These are phyloP conservation scores for Orbicella faveolata DNA, from an alignment of 64 coral and sea anemone species.

Conservation along the genomic window DNA sequence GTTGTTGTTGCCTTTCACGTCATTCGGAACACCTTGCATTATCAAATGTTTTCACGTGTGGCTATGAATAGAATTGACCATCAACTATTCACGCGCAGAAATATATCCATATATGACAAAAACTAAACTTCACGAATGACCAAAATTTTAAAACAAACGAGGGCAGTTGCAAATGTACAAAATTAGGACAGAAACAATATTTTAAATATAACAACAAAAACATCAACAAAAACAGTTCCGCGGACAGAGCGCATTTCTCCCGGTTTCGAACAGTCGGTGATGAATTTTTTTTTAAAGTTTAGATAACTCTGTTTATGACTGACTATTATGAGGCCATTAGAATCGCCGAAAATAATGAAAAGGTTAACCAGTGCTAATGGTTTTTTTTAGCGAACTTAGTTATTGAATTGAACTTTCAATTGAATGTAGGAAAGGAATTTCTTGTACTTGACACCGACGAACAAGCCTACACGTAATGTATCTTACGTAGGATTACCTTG, in stretches of 20 bases:
- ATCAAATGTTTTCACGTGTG: background rate
- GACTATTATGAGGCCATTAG: too few species aligned
- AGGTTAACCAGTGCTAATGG: too few species aligned
- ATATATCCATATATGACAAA: background rate
- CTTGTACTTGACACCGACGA: background rate
- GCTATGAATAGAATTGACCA: background rate
- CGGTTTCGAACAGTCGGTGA: background rate
- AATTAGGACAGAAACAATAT: too few species aligned
- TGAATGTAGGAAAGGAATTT: background rate
- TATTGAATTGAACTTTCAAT: background rate
- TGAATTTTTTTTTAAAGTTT: too few species aligned
- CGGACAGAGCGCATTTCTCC: background rate
- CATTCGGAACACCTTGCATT: too few species aligned
- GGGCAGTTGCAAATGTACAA: background rate
- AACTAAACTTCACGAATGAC: background rate
- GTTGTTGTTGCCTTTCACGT: too few species aligned
- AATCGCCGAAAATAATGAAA: too few species aligned
- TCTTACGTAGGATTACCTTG: background rate
- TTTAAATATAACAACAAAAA: too few species aligned
- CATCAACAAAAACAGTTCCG: too few species aligned
- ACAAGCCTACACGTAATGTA: background rate
- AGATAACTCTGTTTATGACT: too few species aligned
- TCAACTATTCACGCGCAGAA: background rate
- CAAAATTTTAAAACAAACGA: background rate
- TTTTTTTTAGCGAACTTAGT: too few species aligned